Conservation (phyloP, 2,797 vertebrate species). For the Podarcis lilfordi region DNA sequence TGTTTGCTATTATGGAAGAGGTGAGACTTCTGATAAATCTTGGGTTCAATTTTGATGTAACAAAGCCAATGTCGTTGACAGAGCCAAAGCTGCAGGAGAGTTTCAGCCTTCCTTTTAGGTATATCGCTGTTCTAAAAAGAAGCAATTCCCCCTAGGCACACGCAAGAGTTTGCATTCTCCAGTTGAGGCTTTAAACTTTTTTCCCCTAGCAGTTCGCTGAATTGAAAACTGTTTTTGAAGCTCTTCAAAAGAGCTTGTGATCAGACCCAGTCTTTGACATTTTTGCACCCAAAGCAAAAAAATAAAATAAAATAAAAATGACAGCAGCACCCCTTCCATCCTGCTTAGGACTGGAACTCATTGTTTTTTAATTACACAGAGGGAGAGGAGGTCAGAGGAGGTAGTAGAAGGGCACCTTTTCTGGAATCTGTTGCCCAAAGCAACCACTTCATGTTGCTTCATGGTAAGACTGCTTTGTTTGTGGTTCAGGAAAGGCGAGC, state of each 20-base stretch:
- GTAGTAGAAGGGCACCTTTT: not conserved
- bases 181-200: not conserved
- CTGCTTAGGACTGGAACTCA: not conserved
- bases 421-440: not conserved
- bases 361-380: not conserved
- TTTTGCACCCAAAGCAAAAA: not conserved
- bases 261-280: not conserved
- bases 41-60: not conserved
- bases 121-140: not conserved
- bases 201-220: not conserved
- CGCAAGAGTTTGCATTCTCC: not conserved
- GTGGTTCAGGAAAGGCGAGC: not conserved
- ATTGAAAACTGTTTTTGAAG: slow-evolving; percentile 9
- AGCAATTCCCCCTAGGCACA: not conserved
- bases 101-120: not conserved
- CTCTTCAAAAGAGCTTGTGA: slow-evolving; percentile 2
- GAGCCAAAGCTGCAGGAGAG: not conserved
- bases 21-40: not conserved
- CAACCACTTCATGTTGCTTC: not conserved
- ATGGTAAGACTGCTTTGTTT: not conserved
- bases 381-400: not conserved
- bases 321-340: not conserved
- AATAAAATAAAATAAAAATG: not conserved
- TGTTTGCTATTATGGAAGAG: not conserved
- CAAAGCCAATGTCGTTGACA: slow-evolving; percentile 3